Evolutionary conservation across 2,113 vertebrate species (phyloP).

Genomic region (Abramis brama): DNA sequence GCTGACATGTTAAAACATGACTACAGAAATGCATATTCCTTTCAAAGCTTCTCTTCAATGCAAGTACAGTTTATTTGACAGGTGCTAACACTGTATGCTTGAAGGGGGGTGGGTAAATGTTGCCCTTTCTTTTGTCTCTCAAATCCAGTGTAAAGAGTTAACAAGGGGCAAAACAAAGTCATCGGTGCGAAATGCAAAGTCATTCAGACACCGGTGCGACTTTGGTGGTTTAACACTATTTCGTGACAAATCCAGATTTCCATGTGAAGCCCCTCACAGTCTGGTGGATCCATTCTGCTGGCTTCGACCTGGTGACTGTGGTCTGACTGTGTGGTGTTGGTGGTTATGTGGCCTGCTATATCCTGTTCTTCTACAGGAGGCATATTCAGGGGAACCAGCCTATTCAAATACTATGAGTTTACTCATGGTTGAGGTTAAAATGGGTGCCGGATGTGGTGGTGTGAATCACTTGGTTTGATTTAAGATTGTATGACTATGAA

Average conservation of each 20-base stretch:
- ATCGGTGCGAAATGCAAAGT: too few species aligned
- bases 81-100: conserved; percentile 12
- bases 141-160: background rate
- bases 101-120: background rate
- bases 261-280: conserved; percentile 1
- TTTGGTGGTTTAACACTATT: background rate
- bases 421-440: background rate
- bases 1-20: conserved; percentile 18
- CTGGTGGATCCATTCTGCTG: conserved; percentile 7
- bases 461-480: background rate
- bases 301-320: background rate
- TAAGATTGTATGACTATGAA: background rate
- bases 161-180: background rate
- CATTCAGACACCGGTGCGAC: background rate
- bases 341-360: background rate
- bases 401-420: background rate
- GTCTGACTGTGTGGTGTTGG: background rate
- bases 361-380: background rate
- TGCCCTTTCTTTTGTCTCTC: background rate
- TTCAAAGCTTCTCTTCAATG: conserved; percentile 24
- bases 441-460: background rate
- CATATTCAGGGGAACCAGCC: background rate
- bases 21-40: background rate
- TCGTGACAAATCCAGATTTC: background rate
- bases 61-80: background rate